Base-by-base conservation (phyloP, 2,888 invertebrate genomes). In the Zhuqinia jingwanae region DNA sequence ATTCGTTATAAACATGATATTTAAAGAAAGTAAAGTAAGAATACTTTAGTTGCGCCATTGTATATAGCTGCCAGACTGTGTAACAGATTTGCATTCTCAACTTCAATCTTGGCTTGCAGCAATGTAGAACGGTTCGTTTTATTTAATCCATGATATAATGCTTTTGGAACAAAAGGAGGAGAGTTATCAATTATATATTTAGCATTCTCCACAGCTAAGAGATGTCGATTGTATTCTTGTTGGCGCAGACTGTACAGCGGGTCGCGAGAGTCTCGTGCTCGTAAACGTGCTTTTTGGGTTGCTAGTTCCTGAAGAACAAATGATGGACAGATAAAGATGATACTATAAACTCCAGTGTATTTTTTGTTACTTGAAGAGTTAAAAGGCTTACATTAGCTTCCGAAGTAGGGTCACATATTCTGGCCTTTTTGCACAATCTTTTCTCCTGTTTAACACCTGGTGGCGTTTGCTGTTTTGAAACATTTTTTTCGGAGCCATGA, bases 31-130 rank as follows among this genome's bases (percentile, higher is more conserved):
- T 13, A 50, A 13, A 50, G 13, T 13, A 50, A 50, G 13, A 8
- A 36, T 20, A 85, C 85, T 45, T 79, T 79, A 8, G 17, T 2
- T 0, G 58, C 8, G 13, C 85, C 85, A 65, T 73, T 85, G 45
- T 85, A 85, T 36, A 85, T 85, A 11, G 50, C 13, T 0, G 85
- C 79, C n/a, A 85, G 47, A 11, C 13, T 73, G 1, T 45, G 20
- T n/a, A 85, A 65, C n/a, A 85, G 36, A 15, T 60, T 79, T 2
- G 79, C 85, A 65, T 85, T 85, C 0, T 50, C 73, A 11, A 36
- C 42, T 22, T 79, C 85, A 25, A 85, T 85, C 53, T 80, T 73
- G 0, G 63, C 65, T 15, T 79, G 79, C 53, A 25, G n/a, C 17
- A 75, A 11, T 11, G 30, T 27, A 3, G 75, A 60, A 3, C 8